Evolutionary conservation across 2,888 invertebrate species (phyloP), one percentile per base, ranked within the genome.

Genomic region (Lysandra bellargus): DNA sequence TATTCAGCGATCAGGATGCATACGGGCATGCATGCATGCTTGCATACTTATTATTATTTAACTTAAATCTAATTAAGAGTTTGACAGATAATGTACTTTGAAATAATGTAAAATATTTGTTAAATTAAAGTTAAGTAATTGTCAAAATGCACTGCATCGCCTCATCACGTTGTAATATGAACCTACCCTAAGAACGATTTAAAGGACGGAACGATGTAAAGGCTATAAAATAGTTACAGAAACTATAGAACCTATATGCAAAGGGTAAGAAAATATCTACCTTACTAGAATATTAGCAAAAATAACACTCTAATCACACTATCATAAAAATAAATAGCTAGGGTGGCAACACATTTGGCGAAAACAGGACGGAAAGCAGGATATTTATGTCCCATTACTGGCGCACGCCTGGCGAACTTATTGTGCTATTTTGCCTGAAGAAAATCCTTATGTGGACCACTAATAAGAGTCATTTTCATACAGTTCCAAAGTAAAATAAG

Each of bases 311-410:
- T 44, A 40, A 40, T 74, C 74, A 44, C 44, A 74, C 23, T 23
- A n/a, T 44, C 44, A 44, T 74, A 74, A 74, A 74, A 74, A 40
- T 44, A 44, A 40, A 74, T n/a, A 40, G 44, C 74, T 44, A 75
- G 53, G 30, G 53, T 53, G 33, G 33, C 76, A 57, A 76, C 53
- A 76, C 53, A 30, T 76, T 76, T 1, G 30, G 33, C 57, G 30
- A 53, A 53, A 57, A 33, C 76, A 53, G 53, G 76, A 76, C 12
- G 75, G 7, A 23, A 17, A 30, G 9, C n/a, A 30, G 33, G 53
- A 53, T 76, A 76, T 76, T 76, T 76, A 57, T 76, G 76, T 76
- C 76, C 76, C 76, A 76, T 76, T 76, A 57, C 76, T 4, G 17
- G 53, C 76, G 33, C 49, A 33, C 57, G 76, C 76, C 33, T 76